Evolutionary conservation across 2,797 vertebrate genomes (phyloP), one percentile per base, ranked within the genome.

Genomic region (Psittacula derbiana): DNA sequence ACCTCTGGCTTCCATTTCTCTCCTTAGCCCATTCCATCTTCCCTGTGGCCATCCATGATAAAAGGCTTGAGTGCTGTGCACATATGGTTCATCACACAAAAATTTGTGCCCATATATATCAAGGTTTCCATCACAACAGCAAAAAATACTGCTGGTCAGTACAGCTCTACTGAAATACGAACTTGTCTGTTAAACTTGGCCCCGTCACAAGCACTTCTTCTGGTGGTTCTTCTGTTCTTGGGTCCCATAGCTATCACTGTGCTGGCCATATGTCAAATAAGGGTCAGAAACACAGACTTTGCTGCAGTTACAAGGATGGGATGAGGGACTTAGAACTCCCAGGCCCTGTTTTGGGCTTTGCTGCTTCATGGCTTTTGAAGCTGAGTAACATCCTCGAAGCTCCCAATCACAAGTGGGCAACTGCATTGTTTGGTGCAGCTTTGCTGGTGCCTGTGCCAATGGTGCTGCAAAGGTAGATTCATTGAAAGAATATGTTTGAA

Each of bases 401-500:
- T 61, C 49, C 40, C 0, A 0, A 40, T 78, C 57, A 46, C 36
- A 58, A 74, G 43, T 30, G 23, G 44, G 69, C 57, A 31, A 67
- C 78, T 76, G 73, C 82, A 58, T 43, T 74, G 24, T 69, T 83
- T 79, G 49, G n/a, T 36, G 61, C 41, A 46, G 72, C 1, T 0
- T 7, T 88, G 86, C 65, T 78, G 79, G 67, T 80, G 41, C 49
- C 69, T 36, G 9, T 31, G 33, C 57, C 69, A 65, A 12, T 61
- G 41, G 16, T 80, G 28, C 30, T 86, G 52, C 36, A 93, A 93
- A 80, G 52, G 65, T 33, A 80, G 41, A 80, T 16, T 88, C 61
- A 69, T 53, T 74, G 49, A 67, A 92, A 88, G 47, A 88, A 16
- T 16, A 53, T 57, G 47, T 65, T 72, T 72, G 81, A 85, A 92